Percentiles rank a stretch among this genome's conserved stretches.
Evolutionary conservation across 2,888 invertebrate genomes (phyloP).

Genomic region (Escarpia spicata): DNA sequence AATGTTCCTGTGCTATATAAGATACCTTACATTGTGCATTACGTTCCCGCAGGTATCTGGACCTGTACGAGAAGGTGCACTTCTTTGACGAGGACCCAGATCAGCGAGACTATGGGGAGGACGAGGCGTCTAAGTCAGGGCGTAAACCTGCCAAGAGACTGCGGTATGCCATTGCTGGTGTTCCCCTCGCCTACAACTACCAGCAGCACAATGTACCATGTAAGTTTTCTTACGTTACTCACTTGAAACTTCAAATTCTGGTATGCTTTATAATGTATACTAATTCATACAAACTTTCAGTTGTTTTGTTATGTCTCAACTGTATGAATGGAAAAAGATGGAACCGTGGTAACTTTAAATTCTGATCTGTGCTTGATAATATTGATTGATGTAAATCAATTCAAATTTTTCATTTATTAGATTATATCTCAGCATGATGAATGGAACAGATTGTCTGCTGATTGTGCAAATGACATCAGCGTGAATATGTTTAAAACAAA

Average conservation of each 20-base stretch:
- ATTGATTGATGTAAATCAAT: neutral
- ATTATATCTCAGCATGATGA: neutral
- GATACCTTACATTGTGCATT: neutral
- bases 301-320: neutral
- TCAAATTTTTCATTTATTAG: neutral
- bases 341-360: too few relatives aligned
- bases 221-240: slow-evolving; percentile 59
- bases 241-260: neutral
- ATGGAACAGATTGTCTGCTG: too few relatives aligned
- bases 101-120: slow-evolving; percentile 71
- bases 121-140: slow-evolving; percentile 74
- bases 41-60: slow-evolving; percentile 73
- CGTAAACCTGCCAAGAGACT: slow-evolving; percentile 60
- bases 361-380: too few relatives aligned
- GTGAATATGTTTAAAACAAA: too few relatives aligned
- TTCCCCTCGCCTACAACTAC: slow-evolving; percentile 82
- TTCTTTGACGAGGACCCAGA: slow-evolving; percentile 91
- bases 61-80: slow-evolving; percentile 89
- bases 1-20: too few relatives aligned
- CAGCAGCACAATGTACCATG: slow-evolving; percentile 80
- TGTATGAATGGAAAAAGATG: neutral
- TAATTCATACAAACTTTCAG: neutral
- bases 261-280: neutral
- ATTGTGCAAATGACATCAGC: neutral
- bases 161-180: slow-evolving; percentile 48